phyloP scores from a whole-genome alignment of 2,888 invertebrate genomes.

The Diloba caeruleocephala region DNA sequence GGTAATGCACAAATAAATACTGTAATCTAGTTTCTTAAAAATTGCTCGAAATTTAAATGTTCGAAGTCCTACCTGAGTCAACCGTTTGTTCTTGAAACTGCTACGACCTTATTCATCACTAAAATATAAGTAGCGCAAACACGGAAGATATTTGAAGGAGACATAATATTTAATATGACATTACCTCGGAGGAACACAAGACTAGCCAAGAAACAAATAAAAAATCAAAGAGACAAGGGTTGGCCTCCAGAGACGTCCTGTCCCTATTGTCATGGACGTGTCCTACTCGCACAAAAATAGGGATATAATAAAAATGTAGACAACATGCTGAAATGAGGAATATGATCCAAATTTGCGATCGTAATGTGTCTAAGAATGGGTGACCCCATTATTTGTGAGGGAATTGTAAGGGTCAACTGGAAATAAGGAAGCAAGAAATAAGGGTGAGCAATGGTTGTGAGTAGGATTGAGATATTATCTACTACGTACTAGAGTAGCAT shows the following conservation, averaged over 20 bases:
- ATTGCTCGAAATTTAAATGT: no score
- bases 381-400: neutral
- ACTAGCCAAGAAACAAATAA: slow-evolving; percentile 42
- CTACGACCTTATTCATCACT: neutral
- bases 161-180: slow-evolving; percentile 43
- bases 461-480: no score
- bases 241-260: slow-evolving; percentile 32
- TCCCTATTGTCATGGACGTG: slow-evolving; percentile 33
- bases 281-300: slow-evolving; percentile 21
- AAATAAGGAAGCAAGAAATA: no score
- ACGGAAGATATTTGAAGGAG: slow-evolving; percentile 18
- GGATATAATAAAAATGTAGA: slow-evolving; percentile 42
- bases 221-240: slow-evolving; percentile 56
- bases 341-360: slow-evolving; percentile 16
- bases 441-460: no score
- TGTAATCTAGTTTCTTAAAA: no score
- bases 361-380: slow-evolving; percentile 7
- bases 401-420: neutral
- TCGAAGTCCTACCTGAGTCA: neutral
- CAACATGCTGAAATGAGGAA: slow-evolving; percentile 29
- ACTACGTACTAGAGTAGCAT: no score
- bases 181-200: slow-evolving; percentile 24
- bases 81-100: neutral
- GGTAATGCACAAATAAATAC: no score
- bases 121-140: slow-evolving; percentile 16